Evolutionary conservation across 2,113 vertebrate genomes (phyloP), one percentile per base, ranked within the genome.

Genomic region (Accipiter cooperii): DNA sequence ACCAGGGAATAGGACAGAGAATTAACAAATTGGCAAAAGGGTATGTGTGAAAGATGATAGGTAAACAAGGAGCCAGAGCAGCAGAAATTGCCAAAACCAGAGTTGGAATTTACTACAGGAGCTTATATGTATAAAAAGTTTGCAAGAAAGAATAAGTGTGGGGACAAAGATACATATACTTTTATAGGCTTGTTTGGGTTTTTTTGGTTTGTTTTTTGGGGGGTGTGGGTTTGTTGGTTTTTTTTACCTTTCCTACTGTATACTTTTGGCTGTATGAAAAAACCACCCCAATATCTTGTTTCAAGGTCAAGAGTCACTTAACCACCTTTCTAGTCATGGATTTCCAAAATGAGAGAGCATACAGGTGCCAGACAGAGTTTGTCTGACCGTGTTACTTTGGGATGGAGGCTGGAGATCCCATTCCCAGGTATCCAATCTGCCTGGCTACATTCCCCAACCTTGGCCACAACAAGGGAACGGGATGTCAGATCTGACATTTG

Each of bases 381-480:
- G 58, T 36, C 80, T 8, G 16, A 16, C 49, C 3, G 2, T 3
- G 17, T 13, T 47, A 1, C 33, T 49, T 22, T 25, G 29, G 52
- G 71, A 60, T 13, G 11, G 24, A 57, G 8, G 28, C 4, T 64
- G 70, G 36, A 61, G 34, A 75, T 31, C 40, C 51, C 13, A 3
- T n/a, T 82, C 20, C 29, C 65, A 80, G 22, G 24, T 33, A 8
- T 25, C 38, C 7, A 7, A 12, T 13, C 60, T 55, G 25, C 80
- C 60, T 28, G 40, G 47, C 42, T 80, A 10, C 25, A 6, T 3
- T 40, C 57, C 38, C 34, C 0, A 2, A 17, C 15, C 33, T 36
- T 1, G 2, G 25, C 46, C 2, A 2, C 0, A 1, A 11, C 17
- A 24, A 28, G 29, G 0, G 4, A 15, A 9, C 0, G 0, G 12